Conservation (phyloP, 2,797 vertebrate genomes). For the Salmo trutta region DNA sequence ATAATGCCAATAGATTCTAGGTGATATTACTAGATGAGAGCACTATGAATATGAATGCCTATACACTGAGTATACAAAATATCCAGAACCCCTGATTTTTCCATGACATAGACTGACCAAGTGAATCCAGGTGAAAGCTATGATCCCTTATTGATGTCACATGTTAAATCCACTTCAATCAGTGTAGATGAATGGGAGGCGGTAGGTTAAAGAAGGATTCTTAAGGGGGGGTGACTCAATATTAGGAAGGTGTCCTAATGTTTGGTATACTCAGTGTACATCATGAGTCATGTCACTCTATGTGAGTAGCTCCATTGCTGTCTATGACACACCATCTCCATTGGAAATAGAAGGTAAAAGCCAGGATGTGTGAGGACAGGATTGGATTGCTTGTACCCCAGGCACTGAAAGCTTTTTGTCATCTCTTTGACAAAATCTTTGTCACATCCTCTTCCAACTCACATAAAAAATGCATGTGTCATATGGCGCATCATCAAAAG, state of each 20-base stretch:
- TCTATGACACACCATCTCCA: neutral
- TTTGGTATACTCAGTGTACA: neutral
- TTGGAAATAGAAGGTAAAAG: neutral
- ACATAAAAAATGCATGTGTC: slow-evolving; percentile 42
- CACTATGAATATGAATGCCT: neutral
- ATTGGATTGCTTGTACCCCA: neutral
- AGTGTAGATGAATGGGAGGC: no score
- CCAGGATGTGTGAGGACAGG: neutral
- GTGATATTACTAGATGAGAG: neutral
- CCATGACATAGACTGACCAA: no score
- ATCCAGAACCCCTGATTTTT: no score
- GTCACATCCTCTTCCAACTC: slow-evolving; percentile 5
- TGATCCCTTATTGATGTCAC: no score
- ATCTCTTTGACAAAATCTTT: slow-evolving; percentile 10
- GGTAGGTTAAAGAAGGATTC: no score
- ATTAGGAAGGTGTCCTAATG: neutral
- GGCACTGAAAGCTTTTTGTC: slow-evolving; percentile 32
- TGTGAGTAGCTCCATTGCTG: neutral
- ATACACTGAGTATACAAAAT: neutral
- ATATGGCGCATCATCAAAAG: slow-evolving; percentile 29
- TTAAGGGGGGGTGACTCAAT: neutral
- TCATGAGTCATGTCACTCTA: neutral
- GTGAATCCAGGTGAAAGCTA: no score
- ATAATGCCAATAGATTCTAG: neutral
- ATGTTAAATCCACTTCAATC: no score